Evolutionary conservation across 2,113 vertebrate species (phyloP).

Genomic region (Rhagologus leucostigma): DNA sequence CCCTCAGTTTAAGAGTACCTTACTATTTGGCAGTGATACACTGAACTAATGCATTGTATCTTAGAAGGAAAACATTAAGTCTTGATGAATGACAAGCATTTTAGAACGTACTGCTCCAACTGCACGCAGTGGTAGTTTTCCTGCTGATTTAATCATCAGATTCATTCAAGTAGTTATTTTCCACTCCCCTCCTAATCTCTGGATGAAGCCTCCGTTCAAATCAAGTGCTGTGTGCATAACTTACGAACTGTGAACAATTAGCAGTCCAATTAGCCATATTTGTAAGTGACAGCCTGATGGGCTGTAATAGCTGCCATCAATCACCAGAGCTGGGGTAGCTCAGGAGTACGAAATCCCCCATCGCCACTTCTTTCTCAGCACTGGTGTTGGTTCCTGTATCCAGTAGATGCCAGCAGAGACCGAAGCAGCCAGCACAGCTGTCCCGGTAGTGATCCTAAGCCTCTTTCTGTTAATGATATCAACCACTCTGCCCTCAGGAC

Average conservation of each 20-base stretch:
- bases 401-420: constrained; percentile 32
- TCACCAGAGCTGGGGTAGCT: neutral
- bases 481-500: neutral
- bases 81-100: neutral
- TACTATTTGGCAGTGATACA: neutral
- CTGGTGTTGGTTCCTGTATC: neutral
- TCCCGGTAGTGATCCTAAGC: neutral
- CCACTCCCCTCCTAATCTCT: neutral
- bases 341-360: rapidly evolving
- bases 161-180: neutral
- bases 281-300: neutral
- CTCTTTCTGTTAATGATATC: neutral
- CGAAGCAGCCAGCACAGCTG: neutral
- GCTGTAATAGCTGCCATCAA: neutral
- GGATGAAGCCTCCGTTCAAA: neutral
- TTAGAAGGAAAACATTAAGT: neutral
- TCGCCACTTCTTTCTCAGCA: neutral
- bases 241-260: neutral
- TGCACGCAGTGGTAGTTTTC: neutral
- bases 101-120: neutral
- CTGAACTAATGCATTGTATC: neutral
- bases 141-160: neutral
- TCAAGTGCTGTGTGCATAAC: neutral
- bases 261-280: neutral
- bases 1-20: neutral